These are phyloP conservation scores for Nibea coibor DNA, from an alignment of 2,113 vertebrate species.

Conservation along the genomic window DNA sequence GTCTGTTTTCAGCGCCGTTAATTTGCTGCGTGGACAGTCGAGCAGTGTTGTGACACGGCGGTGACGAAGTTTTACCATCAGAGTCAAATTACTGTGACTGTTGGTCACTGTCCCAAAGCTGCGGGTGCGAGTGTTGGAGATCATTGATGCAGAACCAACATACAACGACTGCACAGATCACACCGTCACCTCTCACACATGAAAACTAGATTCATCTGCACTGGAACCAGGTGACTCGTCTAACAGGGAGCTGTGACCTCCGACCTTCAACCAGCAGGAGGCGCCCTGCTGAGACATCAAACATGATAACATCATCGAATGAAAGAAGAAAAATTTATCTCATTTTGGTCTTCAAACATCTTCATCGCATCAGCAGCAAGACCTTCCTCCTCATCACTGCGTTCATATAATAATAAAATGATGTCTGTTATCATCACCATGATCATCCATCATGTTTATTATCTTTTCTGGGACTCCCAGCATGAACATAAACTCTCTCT, in stretches of 20 bases:
- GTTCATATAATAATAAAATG: no score
- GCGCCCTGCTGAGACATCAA: not conserved
- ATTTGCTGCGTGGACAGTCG: not conserved
- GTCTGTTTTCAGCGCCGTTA: not conserved
- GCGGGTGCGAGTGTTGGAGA: no score
- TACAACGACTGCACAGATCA: no score
- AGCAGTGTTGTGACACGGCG: not conserved
- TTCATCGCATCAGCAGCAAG: not conserved
- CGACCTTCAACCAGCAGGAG: not conserved
- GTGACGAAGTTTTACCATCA: not conserved
- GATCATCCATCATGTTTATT: not conserved
- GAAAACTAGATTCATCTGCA: not conserved
- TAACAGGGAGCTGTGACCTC: not conserved
- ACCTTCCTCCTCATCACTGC: not conserved
- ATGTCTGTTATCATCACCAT: conserved; percentile 1
- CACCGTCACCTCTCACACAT: not conserved
- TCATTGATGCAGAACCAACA: no score
- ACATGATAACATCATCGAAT: not conserved
- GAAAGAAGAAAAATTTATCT: no score
- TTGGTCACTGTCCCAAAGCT: no score
- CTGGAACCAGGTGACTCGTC: not conserved
- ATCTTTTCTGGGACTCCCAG: not conserved
- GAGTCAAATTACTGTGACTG: not conserved
- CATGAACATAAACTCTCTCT: not conserved
- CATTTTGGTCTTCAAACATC: not conserved